Evolutionary conservation across 2,888 invertebrate species (phyloP).

Genomic region (Eupithecia abbreviata): DNA sequence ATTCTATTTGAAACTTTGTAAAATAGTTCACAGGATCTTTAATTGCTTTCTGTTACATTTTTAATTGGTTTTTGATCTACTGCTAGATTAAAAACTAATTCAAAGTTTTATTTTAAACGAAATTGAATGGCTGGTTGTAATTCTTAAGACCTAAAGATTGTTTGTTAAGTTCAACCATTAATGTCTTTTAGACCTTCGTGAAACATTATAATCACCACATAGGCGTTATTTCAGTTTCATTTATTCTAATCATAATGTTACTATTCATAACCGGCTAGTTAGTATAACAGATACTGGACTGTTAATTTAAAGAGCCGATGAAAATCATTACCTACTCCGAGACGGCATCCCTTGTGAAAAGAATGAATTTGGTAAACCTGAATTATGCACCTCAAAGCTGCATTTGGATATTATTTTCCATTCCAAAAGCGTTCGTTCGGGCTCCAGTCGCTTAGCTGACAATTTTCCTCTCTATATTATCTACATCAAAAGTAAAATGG

Average conservation of each 20-base stretch:
- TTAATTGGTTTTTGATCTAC: neutral
- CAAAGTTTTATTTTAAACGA: neutral
- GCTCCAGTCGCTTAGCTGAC: neutral
- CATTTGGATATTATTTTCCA: neutral
- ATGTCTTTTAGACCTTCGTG: neutral
- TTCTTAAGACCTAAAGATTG: neutral
- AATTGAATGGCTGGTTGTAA: neutral
- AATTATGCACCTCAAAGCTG: neutral
- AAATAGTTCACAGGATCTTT: constrained; percentile 13
- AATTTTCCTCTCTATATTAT: neutral
- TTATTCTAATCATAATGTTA: too few relatives aligned
- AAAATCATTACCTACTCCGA: neutral
- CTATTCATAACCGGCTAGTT: too few relatives aligned
- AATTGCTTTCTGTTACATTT: constrained; percentile 16
- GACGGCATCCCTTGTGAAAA: neutral
- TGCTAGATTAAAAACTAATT: neutral
- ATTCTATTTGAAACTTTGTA: constrained; percentile 24
- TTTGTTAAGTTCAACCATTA: neutral
- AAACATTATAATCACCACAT: neutral
- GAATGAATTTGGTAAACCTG: neutral
- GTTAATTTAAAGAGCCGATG: neutral
- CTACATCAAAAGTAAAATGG: neutral
- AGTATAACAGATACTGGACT: neutral
- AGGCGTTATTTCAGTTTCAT: neutral
- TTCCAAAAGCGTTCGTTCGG: neutral